These are phyloP conservation scores for Anhinga rufa DNA, from an alignment of 2,113 vertebrate species.

Conservation along the genomic window DNA sequence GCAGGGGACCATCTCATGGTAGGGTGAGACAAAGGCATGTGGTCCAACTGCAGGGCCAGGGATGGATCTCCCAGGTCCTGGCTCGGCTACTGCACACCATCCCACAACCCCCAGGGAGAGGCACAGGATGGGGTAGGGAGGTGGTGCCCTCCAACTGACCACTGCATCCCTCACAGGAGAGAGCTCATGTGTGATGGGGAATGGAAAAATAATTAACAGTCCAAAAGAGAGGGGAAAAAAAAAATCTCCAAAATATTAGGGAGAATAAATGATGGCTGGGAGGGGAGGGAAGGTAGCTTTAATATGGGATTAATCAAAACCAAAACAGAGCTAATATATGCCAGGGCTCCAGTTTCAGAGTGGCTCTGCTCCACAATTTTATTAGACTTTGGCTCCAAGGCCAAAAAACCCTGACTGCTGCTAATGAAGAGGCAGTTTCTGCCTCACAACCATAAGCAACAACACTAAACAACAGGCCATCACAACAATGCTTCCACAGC, in stretches of 20 bases:
- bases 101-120: background rate
- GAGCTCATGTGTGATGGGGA: background rate
- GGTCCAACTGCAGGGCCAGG: background rate
- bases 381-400: background rate
- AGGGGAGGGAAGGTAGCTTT: background rate
- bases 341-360: constrained; percentile 17
- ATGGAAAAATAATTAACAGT: background rate
- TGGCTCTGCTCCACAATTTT: constrained; percentile 21
- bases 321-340: constrained; percentile 30
- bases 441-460: background rate
- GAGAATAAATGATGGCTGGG: background rate
- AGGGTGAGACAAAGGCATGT: rapidly evolving
- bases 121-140: background rate
- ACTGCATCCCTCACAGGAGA: background rate
- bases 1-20: background rate
- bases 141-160: background rate
- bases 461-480: background rate
- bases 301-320: background rate
- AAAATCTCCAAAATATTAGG: background rate
- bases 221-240: background rate
- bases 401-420: background rate
- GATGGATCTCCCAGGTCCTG: background rate
- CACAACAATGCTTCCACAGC: background rate
- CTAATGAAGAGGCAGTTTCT: background rate
- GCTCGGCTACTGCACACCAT: background rate